Conservation (phyloP, 2,888 invertebrate genomes). For the Drosophila emarginata region DNA sequence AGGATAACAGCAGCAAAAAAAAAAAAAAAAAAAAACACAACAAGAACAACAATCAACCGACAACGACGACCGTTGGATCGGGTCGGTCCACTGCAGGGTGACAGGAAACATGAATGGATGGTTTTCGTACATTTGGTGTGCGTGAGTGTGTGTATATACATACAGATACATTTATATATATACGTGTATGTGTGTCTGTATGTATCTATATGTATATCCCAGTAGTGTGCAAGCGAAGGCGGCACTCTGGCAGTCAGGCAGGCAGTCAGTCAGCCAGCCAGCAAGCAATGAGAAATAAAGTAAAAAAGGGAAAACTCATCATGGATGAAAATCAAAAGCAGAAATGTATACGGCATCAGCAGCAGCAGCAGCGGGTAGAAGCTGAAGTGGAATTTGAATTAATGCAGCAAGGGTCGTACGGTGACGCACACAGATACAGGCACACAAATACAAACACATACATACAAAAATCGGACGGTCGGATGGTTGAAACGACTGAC, state of each 20-base stretch:
- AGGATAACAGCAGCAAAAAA: conserved; percentile 26
- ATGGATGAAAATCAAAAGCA: conserved; percentile 77
- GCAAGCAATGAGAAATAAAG: conserved; percentile 49
- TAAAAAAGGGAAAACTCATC: conserved; percentile 74
- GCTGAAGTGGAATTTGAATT: conserved; percentile 72
- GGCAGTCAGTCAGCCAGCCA: conserved; percentile 27
- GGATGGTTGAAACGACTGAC: conserved; percentile 35
- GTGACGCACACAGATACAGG: conserved; percentile 36
- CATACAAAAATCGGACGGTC: conserved; percentile 36
- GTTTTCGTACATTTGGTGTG: conserved; percentile 57
- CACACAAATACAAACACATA: conserved; percentile 29
- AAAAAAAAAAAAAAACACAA: not conserved
- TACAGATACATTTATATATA: conserved; percentile 13
- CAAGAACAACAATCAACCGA: conserved; percentile 33
- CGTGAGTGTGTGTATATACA: conserved; percentile 24
- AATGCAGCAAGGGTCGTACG: conserved; percentile 70
- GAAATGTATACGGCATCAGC: conserved; percentile 39
- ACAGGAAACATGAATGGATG: conserved; percentile 78
- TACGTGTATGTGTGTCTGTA: conserved; percentile 10
- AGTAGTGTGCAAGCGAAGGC: conserved; percentile 9
- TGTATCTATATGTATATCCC: not conserved
- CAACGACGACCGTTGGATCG: conserved; percentile 22
- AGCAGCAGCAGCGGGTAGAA: conserved; percentile 41
- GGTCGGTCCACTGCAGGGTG: conserved; percentile 71
- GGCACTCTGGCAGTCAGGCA: conserved; percentile 9